These are phyloP conservation scores for Cabera pusaria DNA, from an alignment of 2,888 invertebrate species.

Conservation along the genomic window DNA sequence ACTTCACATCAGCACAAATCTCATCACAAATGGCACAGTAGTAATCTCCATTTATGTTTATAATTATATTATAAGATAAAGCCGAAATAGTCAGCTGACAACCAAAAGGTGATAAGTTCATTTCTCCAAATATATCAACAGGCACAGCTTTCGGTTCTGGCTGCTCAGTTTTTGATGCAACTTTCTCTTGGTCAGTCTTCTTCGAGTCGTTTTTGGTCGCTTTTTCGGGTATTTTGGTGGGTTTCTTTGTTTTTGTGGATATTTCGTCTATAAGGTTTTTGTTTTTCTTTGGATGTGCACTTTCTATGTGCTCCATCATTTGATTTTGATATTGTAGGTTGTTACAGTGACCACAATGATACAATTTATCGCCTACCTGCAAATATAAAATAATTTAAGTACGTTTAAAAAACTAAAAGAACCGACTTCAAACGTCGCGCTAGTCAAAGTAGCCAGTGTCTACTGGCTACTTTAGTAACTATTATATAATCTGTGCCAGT, in stretches of 20 bases:
- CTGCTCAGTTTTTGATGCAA: background rate
- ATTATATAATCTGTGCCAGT: too few relatives aligned
- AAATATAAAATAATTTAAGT: constrained; percentile 26
- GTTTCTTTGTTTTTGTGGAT: background rate
- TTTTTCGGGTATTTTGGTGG: background rate
- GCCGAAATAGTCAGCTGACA: constrained; percentile 12
- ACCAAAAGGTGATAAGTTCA: constrained; percentile 20
- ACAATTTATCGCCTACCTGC: constrained; percentile 41
- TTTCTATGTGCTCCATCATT: constrained; percentile 13
- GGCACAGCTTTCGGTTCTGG: background rate
- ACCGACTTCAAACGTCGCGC: too few relatives aligned
- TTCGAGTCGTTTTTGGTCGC: constrained; percentile 3
- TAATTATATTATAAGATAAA: constrained; percentile 18
- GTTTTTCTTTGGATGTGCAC: constrained; percentile 16
- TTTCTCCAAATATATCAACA: constrained; percentile 13
- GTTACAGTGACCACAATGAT: constrained; percentile 52
- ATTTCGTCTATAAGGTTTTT: constrained; percentile 3
- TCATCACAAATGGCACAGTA: constrained; percentile 22
- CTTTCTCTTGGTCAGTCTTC: too few relatives aligned
- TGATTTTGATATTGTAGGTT: constrained; percentile 27
- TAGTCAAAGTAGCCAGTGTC: too few relatives aligned
- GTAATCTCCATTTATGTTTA: constrained; percentile 2
- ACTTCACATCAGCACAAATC: constrained; percentile 10
- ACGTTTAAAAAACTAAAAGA: too few relatives aligned
- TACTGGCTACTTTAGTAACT: too few relatives aligned